A percentile compares a stretch with the other conserved stretches of the same genome.
Evolutionary conservation across 2,888 invertebrate species (phyloP).

Genomic region (Melieria crassipennis): DNA sequence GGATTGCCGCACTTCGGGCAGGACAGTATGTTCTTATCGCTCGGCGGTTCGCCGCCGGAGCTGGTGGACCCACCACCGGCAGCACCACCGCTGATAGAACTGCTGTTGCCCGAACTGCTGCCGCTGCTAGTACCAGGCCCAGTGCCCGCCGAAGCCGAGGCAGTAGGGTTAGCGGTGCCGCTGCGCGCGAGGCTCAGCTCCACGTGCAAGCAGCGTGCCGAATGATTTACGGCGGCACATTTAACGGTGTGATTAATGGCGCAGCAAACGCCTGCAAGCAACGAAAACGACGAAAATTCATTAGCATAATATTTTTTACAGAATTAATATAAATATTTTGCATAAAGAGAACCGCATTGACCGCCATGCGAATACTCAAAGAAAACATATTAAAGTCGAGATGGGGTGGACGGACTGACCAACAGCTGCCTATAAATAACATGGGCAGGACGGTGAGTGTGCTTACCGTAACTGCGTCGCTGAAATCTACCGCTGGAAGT

Average conservation of each 20-base stretch:
- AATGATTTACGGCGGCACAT: slow-evolving; percentile 31
- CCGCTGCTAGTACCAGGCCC: slow-evolving; percentile 35
- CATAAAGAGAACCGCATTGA: neutral
- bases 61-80: slow-evolving; percentile 40
- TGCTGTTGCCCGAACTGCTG: slow-evolving; percentile 41
- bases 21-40: slow-evolving; percentile 79
- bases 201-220: slow-evolving; percentile 42
- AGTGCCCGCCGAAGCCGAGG: slow-evolving; percentile 11
- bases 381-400: no score
- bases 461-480: no score
- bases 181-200: slow-evolving; percentile 35
- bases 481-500: no score
- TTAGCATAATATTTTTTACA: neutral
- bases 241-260: slow-evolving; percentile 14
- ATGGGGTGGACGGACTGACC: no score
- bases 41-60: slow-evolving; percentile 65
- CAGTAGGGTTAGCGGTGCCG: slow-evolving; percentile 28
- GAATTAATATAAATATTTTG: neutral
- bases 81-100: slow-evolving; percentile 40
- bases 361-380: no score
- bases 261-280: slow-evolving; percentile 35
- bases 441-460: no score
- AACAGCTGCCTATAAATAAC: no score
- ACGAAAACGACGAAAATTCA: neutral
- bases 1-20: slow-evolving; percentile 97